Conservation (phyloP, 2,113 vertebrate species). For the Cephalophus harveyi region DNA sequence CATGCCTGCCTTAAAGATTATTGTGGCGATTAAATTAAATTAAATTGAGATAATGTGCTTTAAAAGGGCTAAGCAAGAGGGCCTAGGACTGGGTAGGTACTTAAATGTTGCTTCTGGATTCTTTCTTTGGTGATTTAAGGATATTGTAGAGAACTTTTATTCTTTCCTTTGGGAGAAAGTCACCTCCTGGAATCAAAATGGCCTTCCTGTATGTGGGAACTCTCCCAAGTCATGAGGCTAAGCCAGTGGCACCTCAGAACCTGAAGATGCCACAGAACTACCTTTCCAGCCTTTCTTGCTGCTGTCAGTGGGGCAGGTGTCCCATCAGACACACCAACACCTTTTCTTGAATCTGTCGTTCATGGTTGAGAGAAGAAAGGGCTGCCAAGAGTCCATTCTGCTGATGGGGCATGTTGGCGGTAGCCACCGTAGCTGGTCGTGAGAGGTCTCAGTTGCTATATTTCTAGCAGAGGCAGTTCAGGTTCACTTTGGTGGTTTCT, state of each 20-base stretch:
- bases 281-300: not conserved
- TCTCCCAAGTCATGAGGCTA: not conserved
- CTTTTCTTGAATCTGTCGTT: not conserved
- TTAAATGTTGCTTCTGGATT: not conserved
- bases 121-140: not conserved
- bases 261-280: not conserved
- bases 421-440: not conserved
- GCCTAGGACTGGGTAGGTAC: not conserved
- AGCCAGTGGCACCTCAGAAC: not conserved
- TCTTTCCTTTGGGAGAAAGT: not conserved
- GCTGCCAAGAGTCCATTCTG: not conserved
- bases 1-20: not conserved
- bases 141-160: not conserved
- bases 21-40: not conserved
- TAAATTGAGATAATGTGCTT: not conserved
- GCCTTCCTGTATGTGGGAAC: not conserved
- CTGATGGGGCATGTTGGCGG: accelerated
- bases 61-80: constrained; percentile 10
- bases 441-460: not conserved
- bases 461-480: not conserved
- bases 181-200: not conserved
- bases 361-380: not conserved
- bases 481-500: not conserved
- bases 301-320: not conserved
- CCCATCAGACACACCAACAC: not conserved